Percentiles rank a stretch among this genome's conserved stretches.
Evolutionary conservation across 2,113 vertebrate genomes (phyloP).

Genomic region (Myrmophylax atrothorax): DNA sequence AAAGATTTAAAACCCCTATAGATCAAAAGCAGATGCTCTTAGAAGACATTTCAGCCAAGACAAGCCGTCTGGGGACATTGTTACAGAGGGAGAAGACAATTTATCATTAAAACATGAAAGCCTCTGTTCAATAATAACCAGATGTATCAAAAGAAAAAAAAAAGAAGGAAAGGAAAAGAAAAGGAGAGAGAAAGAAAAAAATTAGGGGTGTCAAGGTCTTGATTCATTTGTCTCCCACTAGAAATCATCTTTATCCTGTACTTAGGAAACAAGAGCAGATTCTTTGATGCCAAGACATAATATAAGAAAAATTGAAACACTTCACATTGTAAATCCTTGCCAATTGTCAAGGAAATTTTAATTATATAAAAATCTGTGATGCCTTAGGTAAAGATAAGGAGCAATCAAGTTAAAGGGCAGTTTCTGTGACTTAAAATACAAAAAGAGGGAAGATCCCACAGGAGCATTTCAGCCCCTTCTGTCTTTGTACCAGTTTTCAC

Average conservation of each 20-base stretch:
- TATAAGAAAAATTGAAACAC: conserved; percentile 72
- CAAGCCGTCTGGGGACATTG: conserved; percentile 80
- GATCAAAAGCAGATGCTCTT: conserved; percentile 88
- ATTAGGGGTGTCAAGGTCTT: conserved; percentile 78
- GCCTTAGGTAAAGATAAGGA: conserved; percentile 42
- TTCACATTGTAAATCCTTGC: conserved; percentile 78
- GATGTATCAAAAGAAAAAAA: conserved; percentile 79
- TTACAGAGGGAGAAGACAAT: conserved; percentile 82
- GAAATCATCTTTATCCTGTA: conserved; percentile 77
- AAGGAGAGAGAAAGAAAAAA: conserved; percentile 62
- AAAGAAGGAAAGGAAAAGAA: conserved; percentile 49
- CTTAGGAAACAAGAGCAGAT: conserved; percentile 65
- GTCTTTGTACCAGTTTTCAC: neutral
- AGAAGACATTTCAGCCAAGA: conserved; percentile 77
- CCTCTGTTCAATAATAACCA: conserved; percentile 91
- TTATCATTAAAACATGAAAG: conserved; percentile 87
- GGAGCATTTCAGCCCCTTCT: neutral
- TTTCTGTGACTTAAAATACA: neutral
- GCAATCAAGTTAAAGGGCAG: conserved; percentile 9
- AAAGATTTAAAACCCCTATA: conserved; percentile 78
- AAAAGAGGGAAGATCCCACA: neutral
- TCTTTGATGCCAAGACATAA: conserved; percentile 75
- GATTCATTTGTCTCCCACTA: conserved; percentile 79
- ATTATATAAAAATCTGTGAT: conserved; percentile 49
- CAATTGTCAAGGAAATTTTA: conserved; percentile 72